phyloP scores from a whole-genome alignment of 2,113 vertebrate species.

The Lichenostomus cassidix region DNA sequence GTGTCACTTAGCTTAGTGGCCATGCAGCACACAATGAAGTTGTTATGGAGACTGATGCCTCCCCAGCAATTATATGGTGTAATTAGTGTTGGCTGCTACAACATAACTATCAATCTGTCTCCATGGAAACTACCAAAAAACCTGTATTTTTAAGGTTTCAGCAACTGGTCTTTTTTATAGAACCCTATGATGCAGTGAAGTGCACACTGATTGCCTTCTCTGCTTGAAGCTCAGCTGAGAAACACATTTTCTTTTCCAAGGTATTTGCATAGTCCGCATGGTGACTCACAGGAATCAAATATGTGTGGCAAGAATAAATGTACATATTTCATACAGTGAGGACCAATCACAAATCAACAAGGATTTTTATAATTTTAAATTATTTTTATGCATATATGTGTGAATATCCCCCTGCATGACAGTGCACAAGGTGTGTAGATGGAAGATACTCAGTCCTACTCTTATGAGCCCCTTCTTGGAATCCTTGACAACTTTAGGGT shows the following conservation, averaged over 20 bases:
- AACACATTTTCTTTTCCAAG: constrained; percentile 5
- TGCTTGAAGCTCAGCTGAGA: background rate
- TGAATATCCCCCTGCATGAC: background rate
- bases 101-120: constrained; percentile 41
- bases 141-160: constrained; percentile 50
- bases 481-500: background rate
- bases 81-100: constrained; percentile 64
- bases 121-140: constrained; percentile 65
- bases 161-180: constrained; percentile 30
- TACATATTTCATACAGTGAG: background rate
- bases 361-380: background rate
- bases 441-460: background rate
- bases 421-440: background rate
- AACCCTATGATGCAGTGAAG: constrained; percentile 39
- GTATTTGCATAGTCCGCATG: background rate
- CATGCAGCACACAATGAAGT: constrained; percentile 26
- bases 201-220: constrained; percentile 20
- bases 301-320: background rate
- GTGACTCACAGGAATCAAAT: background rate
- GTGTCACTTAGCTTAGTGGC: background rate
- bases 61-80: constrained; percentile 35
- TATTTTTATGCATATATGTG: background rate
- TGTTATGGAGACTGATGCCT: constrained; percentile 66
- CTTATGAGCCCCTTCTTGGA: background rate
- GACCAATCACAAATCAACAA: background rate